Conservation (phyloP, 1,140 invertebrate species). For the Colletes gigas region DNA sequence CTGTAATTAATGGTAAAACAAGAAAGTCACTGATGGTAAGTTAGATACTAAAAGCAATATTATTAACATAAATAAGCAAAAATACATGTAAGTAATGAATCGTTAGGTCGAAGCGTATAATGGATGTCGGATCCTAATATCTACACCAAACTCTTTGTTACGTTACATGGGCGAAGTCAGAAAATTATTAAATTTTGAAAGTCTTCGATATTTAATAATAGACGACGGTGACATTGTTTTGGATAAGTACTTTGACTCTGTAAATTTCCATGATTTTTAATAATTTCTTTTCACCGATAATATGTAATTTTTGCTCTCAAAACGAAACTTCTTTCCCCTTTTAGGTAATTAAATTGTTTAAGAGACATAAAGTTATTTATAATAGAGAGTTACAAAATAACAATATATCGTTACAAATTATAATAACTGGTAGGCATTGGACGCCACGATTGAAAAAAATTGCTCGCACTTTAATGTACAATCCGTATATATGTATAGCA, state of each 20-base stretch:
- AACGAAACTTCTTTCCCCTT: neutral
- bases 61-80: neutral
- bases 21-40: too few species aligned
- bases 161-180: constrained; percentile 66
- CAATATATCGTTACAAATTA: constrained; percentile 69
- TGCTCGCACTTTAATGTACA: constrained; percentile 53
- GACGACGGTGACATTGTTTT: constrained; percentile 76
- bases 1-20: constrained; percentile 70
- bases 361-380: constrained; percentile 63
- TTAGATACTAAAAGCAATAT: neutral
- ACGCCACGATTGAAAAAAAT: constrained; percentile 66
- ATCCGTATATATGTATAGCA: constrained; percentile 75
- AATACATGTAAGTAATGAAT: neutral
- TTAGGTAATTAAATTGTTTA: constrained; percentile 66
- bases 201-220: constrained; percentile 71
- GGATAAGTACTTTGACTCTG: constrained; percentile 71
- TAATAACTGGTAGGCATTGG: constrained; percentile 70
- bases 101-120: constrained; percentile 72
- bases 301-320: constrained; percentile 5
- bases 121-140: constrained; percentile 78
- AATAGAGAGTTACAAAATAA: constrained; percentile 59
- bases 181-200: constrained; percentile 67
- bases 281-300: constrained; percentile 10
- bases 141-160: constrained; percentile 73
- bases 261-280: constrained; percentile 16